These are phyloP conservation scores for Microchirus variegatus DNA, from an alignment of 2,797 vertebrate species.

Conservation along the genomic window DNA sequence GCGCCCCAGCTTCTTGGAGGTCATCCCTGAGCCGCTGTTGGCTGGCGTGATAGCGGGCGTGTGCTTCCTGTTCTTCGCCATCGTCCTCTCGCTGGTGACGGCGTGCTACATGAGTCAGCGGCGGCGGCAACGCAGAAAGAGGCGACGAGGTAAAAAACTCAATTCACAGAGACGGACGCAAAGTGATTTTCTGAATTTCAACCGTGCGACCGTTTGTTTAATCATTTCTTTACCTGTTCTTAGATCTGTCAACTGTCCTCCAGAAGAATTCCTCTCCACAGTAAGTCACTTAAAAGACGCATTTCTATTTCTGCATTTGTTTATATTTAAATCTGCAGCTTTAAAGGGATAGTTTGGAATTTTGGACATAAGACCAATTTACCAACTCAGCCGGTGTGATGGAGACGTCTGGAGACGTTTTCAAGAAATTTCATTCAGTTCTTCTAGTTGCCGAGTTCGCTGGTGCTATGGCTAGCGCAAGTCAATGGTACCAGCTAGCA, in stretches of 20 bases:
- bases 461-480: no score
- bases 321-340: no score
- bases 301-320: no score
- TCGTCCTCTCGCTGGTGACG: conserved; percentile 88
- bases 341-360: no score
- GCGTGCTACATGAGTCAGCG: conserved; percentile 90
- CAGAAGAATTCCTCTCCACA: conserved; percentile 85
- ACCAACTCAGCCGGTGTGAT: no score
- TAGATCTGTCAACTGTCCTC: conserved; percentile 90
- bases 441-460: no score
- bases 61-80: conserved; percentile 91
- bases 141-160: conserved; percentile 75
- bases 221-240: conserved; percentile 61
- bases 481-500: no score
- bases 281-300: conserved; percentile 81
- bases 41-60: conserved; percentile 91
- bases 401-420: no score
- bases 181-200: neutral
- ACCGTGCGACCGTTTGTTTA: neutral
- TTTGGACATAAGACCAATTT: no score
- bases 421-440: no score
- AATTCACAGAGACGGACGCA: neutral
- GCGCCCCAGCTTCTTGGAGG: conserved; percentile 85
- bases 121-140: conserved; percentile 70
- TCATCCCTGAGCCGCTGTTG: conserved; percentile 89